Evolutionary conservation across 2,888 invertebrate genomes (phyloP), one percentile per base, ranked within the genome.

Genomic region (Archips crataeganus): DNA sequence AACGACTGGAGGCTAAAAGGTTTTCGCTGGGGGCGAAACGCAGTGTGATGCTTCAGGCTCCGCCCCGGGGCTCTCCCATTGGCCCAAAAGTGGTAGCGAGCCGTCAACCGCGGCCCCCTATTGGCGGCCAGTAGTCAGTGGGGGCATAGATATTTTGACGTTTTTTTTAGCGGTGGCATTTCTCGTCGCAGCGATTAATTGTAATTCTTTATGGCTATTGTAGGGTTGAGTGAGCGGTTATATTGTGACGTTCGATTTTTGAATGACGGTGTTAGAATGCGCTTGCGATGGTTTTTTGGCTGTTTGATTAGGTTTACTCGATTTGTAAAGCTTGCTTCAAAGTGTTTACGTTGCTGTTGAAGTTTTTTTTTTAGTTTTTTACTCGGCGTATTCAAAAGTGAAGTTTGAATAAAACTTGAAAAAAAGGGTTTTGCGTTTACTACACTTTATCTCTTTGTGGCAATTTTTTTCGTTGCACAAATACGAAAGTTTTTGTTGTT

Each of bases 1-100:
- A 91, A 94, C 94, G 94, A 94, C 94, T 94, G 94, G 87, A 93
- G 94, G 94, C 94, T 89, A 94, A 93, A 93, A 93, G 91, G 90
- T 90, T 94, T 94, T 94, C 84, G 94, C 94, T 94, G 91, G 93
- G 94, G 94, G 94, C 94, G 92, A 94, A 93, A 90, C 91, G 86
- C 84, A 85, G 88, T 83, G 89, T 89, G 90, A 86, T 86, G 93
- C 93, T 92, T 75, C 80, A 89, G 92, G 92, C 94, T 90, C 94
- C 94, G 92, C 94, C 94, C 94, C 86, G 89, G 89, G 92, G 94
- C 82, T 77, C 76, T 82, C 84, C 91, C 83, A 93, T 94, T 94
- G 94, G 94, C 90, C 84, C 82, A 84, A 87, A 87, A 86, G 89
- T 85, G 86, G 90, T 88, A 88, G 90, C 88, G 84, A 79, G 84